A percentile compares a stretch with the other conserved stretches of the same genome.
phyloP scores from a whole-genome alignment of 2,888 invertebrate genomes.

The Drosophila percnosoma region DNA sequence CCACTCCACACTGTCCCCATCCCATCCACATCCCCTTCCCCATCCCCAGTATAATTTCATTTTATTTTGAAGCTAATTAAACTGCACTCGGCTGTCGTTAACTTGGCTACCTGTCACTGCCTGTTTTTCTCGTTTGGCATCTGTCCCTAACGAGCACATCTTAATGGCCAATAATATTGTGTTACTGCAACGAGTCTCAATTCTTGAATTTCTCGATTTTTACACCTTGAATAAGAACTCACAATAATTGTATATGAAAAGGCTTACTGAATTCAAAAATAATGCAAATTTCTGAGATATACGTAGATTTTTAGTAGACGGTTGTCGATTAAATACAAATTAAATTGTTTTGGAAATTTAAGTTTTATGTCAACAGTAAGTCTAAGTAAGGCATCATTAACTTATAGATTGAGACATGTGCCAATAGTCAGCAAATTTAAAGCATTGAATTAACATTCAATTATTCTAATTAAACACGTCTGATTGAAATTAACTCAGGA shows the following conservation, averaged over 20 bases:
- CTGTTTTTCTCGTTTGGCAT: slow-evolving; percentile 23
- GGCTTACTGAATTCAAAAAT: background rate
- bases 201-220: slow-evolving; percentile 2
- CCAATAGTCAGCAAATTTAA: background rate
- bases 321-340: background rate
- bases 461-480: background rate
- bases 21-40: background rate
- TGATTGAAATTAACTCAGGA: background rate
- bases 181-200: slow-evolving; percentile 33
- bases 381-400: background rate
- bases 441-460: background rate
- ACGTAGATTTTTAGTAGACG: background rate
- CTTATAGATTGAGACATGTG: background rate
- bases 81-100: slow-evolving; percentile 68
- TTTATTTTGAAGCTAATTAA: slow-evolving; percentile 79
- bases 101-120: slow-evolving; percentile 52
- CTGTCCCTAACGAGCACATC: slow-evolving; percentile 42
- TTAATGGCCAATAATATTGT: slow-evolving; percentile 51
- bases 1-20: background rate
- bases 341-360: background rate
- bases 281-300: background rate
- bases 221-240: background rate
- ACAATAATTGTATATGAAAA: background rate
- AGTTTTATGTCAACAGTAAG: background rate
- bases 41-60: slow-evolving; percentile 55